These are phyloP conservation scores for Scrobipalpa atriplicella DNA, from an alignment of 2,888 invertebrate genomes.

Conservation along the genomic window DNA sequence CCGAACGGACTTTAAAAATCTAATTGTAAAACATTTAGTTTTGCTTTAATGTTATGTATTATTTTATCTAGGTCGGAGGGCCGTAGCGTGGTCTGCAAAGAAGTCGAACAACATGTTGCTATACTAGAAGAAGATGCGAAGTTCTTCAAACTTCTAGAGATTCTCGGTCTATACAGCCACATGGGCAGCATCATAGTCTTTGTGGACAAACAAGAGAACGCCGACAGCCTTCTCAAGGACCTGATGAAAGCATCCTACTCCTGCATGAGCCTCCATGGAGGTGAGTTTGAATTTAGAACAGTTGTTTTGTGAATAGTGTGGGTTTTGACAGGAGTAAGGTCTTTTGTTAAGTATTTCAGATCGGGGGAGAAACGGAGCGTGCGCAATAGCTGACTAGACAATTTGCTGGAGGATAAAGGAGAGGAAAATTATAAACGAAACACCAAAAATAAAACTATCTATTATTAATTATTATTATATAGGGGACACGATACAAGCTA, in stretches of 20 bases:
- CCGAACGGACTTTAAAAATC: no score
- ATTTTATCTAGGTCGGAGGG: constrained; percentile 89
- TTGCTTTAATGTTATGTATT: background rate
- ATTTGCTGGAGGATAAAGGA: background rate
- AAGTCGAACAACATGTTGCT: constrained; percentile 97
- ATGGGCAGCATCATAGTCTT: constrained; percentile 97
- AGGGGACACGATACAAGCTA: no score
- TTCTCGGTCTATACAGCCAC: constrained; percentile 97
- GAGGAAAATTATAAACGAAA: constrained; percentile 3
- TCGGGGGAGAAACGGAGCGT: background rate
- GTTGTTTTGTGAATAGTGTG: constrained; percentile 15
- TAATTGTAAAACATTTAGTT: no score
- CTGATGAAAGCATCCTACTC: constrained; percentile 98
- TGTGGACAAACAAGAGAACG: constrained; percentile 99
- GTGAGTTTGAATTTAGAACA: constrained; percentile 51
- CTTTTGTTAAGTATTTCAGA: constrained; percentile 19
- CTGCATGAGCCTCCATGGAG: constrained; percentile 98
- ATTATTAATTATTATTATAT: no score
- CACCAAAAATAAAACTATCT: background rate
- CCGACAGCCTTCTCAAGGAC: constrained; percentile 95
- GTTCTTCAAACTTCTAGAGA: constrained; percentile 97
- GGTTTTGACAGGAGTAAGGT: constrained; percentile 16
- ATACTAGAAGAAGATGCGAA: constrained; percentile 98
- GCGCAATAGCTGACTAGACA: background rate
- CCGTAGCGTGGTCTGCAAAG: constrained; percentile 97